Base-by-base conservation (phyloP, 92 coral and sea anemone genomes). In the Zoanthus sansibaricus region DNA sequence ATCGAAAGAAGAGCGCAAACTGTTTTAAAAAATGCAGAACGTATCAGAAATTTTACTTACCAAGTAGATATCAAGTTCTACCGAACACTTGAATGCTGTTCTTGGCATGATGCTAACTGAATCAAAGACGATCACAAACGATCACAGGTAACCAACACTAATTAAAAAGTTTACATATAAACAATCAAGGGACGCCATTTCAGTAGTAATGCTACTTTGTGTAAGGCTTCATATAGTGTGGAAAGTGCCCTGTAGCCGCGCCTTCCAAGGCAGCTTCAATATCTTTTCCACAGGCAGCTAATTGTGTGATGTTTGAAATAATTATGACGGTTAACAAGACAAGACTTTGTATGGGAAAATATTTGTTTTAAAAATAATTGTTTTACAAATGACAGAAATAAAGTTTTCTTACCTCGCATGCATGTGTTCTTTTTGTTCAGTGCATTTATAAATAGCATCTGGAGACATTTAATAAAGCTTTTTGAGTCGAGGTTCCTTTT, bases 21-120 rank as follows among this genome's bases (percentile, higher is more conserved):
- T 25, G 25, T 25, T 0, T 59, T 15, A 15, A 5, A 59, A 25
- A 25, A 25, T 25, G 25, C 66, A 59, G 3, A 62, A 17, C 8
- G 17, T 69, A 69, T 20, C 46, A n/a, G 9, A 16, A 16, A 46
- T 45, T 17, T 32, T 18, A 56, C 91, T 92, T 89, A 97, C 99
- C 99, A 90, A 87, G 85, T 97, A 95, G 20, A 93, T 86, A 86
- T 97, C 98, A 42, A 97, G 91, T 78, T 95, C 96, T 44, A 92
- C 97, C 21, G 93, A 91, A 82, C 99, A 97, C 31, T 83, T 93
- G 62, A 97, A 90, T 17, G 98, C 99, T 87, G 89, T 95, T 82
- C 92, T 94, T 4, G 96, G 95, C 99, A 97, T 96, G 70, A 12
- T 89, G 66, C 18, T 16, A 17, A 76, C 32, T 10, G 31, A 17